These are phyloP conservation scores for Drosophila paramelanica DNA, from an alignment of 2,888 invertebrate species.

Conservation along the genomic window DNA sequence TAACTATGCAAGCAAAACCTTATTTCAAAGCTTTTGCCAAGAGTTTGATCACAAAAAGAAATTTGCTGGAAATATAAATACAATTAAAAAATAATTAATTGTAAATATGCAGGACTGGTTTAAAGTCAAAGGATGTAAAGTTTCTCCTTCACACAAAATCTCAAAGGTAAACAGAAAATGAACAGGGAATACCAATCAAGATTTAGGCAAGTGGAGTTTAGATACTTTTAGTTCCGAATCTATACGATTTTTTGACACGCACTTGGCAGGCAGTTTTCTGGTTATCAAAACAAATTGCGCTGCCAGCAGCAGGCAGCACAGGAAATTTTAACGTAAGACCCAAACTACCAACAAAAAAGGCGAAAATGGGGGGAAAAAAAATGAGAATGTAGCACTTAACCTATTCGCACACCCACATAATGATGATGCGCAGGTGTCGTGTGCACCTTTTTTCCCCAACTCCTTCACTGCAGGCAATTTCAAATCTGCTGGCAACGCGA, in stretches of 20 bases:
- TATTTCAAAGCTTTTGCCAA: no score
- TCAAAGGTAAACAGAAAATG: background rate
- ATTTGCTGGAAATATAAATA: no score
- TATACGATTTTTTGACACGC: constrained; percentile 32
- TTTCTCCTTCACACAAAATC: background rate
- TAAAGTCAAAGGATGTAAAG: constrained; percentile 2
- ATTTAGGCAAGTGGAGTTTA: background rate
- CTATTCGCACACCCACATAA: constrained; percentile 64
- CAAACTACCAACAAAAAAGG: constrained; percentile 34
- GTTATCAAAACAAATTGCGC: constrained; percentile 74
- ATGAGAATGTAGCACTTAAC: constrained; percentile 54
- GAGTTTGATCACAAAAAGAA: no score
- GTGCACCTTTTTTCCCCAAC: constrained; percentile 62
- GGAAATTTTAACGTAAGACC: constrained; percentile 63
- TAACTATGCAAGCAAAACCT: no score
- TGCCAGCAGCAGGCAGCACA: constrained; percentile 57
- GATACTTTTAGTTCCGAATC: constrained; percentile 17
- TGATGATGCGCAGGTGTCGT: constrained; percentile 79
- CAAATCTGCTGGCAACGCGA: constrained; percentile 49
- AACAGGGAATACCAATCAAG: background rate
- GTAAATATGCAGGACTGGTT: background rate
- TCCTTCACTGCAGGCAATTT: constrained; percentile 46
- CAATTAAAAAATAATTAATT: background rate
- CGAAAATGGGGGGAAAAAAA: constrained; percentile 14
- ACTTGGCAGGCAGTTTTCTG: constrained; percentile 36